Evolutionary conservation across 2,113 vertebrate genomes (phyloP).

Genomic region (Microcebus murinus): DNA sequence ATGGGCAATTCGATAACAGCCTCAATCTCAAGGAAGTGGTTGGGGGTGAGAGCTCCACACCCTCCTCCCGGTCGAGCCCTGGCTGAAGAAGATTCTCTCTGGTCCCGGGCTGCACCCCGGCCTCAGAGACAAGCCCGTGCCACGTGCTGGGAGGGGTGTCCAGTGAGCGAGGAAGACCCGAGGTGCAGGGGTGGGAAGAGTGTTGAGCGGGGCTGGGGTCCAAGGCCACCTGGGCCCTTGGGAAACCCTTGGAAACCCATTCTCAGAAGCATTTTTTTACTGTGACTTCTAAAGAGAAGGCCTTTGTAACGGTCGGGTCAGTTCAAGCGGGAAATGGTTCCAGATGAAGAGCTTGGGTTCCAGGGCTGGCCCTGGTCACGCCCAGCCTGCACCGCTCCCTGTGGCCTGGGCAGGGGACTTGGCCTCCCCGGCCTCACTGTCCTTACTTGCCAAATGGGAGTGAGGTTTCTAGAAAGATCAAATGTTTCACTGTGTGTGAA

Average conservation of each 20-base stretch:
- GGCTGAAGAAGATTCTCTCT: background rate
- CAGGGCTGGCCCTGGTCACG: too few species aligned
- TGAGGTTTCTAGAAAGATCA: background rate
- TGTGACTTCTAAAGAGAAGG: background rate
- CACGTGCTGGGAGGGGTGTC: background rate
- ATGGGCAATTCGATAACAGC: background rate
- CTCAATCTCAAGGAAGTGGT: background rate
- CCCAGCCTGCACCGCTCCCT: fast-evolving
- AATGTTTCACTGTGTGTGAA: background rate
- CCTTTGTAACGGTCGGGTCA: background rate
- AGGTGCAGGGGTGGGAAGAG: background rate
- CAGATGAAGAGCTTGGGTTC: fast-evolving
- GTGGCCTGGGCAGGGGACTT: too few species aligned
- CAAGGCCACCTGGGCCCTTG: background rate
- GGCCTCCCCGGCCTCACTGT: background rate
- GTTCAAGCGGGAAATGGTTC: background rate
- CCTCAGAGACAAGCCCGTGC: background rate
- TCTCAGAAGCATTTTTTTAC: background rate
- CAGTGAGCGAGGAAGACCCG: background rate
- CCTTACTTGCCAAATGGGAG: background rate
- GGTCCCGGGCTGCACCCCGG: background rate
- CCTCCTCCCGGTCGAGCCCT: background rate
- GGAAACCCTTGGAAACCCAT: background rate
- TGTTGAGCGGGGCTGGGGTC: background rate
- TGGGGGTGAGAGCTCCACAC: background rate